Base-by-base conservation (phyloP, 2,888 invertebrate genomes). In the Sinhomidia bicolor region DNA sequence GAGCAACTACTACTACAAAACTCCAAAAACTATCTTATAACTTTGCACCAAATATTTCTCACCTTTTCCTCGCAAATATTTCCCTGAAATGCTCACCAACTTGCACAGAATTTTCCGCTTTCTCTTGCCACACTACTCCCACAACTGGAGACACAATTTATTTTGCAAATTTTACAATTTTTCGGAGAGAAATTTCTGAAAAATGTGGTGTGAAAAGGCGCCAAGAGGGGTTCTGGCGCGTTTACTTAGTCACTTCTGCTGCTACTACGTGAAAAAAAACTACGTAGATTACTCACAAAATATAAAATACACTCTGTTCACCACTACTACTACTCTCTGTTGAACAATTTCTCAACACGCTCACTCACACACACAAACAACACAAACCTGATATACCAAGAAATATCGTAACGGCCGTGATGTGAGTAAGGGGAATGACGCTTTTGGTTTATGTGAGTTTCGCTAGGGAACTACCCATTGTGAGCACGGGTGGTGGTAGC, bases 381-480 rank as follows among this genome's bases (percentile, higher is more conserved):
- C n/a, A 51, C 41, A 20, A 84, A 51, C n/a, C n/a, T n/a, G n/a
- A n/a, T n/a, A n/a, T n/a, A n/a, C n/a, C n/a, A n/a, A n/a, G n/a
- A 83, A 82, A 65, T 26, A 47, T 88, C 51, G 20, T 83, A 88
- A 88, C 88, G 88, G 88, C 79, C 84, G 81, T 84, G 78, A 78
- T n/a, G n/a, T n/a, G n/a, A n/a, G 83, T 88, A 83, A 88, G 88
- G 84, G 79, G 83, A 88, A 83, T 79, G 88, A 88, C 88, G 88
- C 88, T 51, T 84, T 88, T 88, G 57, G 78, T 71, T 88, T 88
- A 88, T 88, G 57, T 26, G 47, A 81, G 47, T 87, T 87, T 87
- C 36, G 86, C 86, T 74, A 44, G 29, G 47, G 47, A 62, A 68
- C 51, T 88, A 82, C 82, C 87, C 74, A 88, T 82, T 82, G 82